A percentile compares a stretch with the other conserved stretches of the same genome.
phyloP scores from a whole-genome alignment of 2,888 invertebrate species.

The Acronicta psi region DNA sequence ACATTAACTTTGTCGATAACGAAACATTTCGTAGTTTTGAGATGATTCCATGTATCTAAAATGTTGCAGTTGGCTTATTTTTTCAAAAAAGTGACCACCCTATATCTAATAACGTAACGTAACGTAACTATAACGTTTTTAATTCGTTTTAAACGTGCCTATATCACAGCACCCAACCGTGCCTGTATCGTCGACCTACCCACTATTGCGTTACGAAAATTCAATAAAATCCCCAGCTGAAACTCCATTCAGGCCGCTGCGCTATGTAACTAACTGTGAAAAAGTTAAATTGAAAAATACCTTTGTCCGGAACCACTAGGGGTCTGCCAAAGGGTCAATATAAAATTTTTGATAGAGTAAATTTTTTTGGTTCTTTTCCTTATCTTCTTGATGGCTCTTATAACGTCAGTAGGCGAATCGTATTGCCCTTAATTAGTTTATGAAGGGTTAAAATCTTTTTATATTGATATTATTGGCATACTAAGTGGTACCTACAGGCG shows the following conservation, averaged over 20 bases:
- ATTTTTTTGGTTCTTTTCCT: slow-evolving; percentile 40
- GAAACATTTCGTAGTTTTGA: too few relatives aligned
- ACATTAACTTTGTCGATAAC: too few relatives aligned
- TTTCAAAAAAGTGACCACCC: too few relatives aligned
- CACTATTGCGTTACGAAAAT: slow-evolving; percentile 45
- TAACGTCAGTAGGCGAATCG: slow-evolving; percentile 21
- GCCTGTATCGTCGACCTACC: slow-evolving; percentile 1
- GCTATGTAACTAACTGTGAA: slow-evolving; percentile 51
- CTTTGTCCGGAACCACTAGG: slow-evolving; percentile 40
- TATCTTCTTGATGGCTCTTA: slow-evolving; percentile 25
- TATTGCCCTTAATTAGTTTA: slow-evolving; percentile 43
- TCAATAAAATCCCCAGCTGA: slow-evolving; percentile 44
- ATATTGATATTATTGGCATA: slow-evolving; percentile 18
- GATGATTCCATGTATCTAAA: too few relatives aligned
- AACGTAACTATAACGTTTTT: background rate
- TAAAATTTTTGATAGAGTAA: slow-evolving; percentile 35
- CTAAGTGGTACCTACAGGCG: background rate
- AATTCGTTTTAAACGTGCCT: background rate
- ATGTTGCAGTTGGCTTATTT: too few relatives aligned
- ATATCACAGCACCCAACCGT: slow-evolving; percentile 23
- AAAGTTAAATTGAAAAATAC: slow-evolving; percentile 54
- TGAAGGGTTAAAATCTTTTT: slow-evolving; percentile 25
- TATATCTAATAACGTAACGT: too few relatives aligned
- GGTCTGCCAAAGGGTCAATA: slow-evolving; percentile 41
- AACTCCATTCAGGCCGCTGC: slow-evolving; percentile 31